Conservation (phyloP, 37 sponge, comb jelly and placozoan species). For the Oscarella lobularis region DNA sequence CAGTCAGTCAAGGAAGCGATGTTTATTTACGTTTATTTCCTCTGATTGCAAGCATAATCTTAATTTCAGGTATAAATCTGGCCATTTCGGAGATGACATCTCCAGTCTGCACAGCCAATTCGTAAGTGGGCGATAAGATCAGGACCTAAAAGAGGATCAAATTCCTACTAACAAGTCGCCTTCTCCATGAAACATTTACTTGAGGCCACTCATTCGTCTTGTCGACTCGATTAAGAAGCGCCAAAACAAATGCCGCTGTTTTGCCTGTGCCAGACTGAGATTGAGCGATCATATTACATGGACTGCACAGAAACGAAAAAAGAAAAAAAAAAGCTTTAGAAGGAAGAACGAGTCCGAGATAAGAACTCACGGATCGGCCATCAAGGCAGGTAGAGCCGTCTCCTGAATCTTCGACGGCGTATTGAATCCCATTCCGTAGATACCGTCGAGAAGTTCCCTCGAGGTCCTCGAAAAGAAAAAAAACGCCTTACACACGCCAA, state of each 20-base stretch:
- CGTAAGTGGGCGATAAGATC: slow-evolving; percentile 87
- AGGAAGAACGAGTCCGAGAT: too few relatives aligned
- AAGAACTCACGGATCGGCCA: slow-evolving; percentile 73
- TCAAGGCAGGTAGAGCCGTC: slow-evolving; percentile 72
- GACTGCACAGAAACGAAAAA: too few relatives aligned
- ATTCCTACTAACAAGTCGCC: neutral
- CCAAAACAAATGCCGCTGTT: slow-evolving; percentile 92
- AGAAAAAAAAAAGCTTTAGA: too few relatives aligned
- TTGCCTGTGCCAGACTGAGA: slow-evolving; percentile 96
- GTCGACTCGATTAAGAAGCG: slow-evolving; percentile 71
- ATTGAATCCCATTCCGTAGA: slow-evolving; percentile 94
- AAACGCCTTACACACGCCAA: slow-evolving; percentile 66
- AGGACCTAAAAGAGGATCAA: slow-evolving; percentile 41
- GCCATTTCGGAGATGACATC: slow-evolving; percentile 43
- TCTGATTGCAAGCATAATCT: slow-evolving; percentile 56
- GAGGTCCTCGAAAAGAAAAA: slow-evolving; percentile 27
- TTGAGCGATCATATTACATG: slow-evolving; percentile 86
- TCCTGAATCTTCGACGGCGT: slow-evolving; percentile 89
- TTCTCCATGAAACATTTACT: slow-evolving; percentile 17
- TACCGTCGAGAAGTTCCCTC: slow-evolving; percentile 70
- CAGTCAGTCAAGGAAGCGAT: too few relatives aligned
- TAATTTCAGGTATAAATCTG: slow-evolving; percentile 39
- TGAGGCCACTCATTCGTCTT: slow-evolving; percentile 55
- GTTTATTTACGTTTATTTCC: slow-evolving; percentile 20
- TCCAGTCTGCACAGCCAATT: slow-evolving; percentile 84